Base-by-base conservation (phyloP, 23 tunicate species). In the Halocynthia roretzi region DNA sequence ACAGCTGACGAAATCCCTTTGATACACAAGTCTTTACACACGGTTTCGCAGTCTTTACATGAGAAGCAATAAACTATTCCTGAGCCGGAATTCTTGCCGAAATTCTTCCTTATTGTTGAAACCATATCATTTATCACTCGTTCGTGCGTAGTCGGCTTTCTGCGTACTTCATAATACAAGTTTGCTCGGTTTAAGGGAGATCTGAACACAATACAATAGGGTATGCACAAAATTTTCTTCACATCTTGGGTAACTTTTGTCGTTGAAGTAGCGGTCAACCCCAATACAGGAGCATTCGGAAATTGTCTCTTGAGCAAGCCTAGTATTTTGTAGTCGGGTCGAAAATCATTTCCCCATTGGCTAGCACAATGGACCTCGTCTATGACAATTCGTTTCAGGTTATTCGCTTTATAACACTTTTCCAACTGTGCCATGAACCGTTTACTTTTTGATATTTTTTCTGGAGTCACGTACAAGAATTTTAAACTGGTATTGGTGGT, bases 281-380 rank as follows among this genome's bases (percentile, higher is more conserved):
- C 98, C 7, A 92, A 56, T 10, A 92, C 61, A 8, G 98, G 98
- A 67, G 91, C 67, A 2, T 86, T 71, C n/a, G 98, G 98, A 82
- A 92, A 92, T 51, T 86, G 87, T 19, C 71, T 68, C 52, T 92
- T 92, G 44, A 92, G 51, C 23, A 82, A 82, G 22, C 85, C 80
- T 52, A 92, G 62, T 6, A 77, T 75, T 65, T 85, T 92, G 80
- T 92, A 92, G 83, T 92, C 98, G 20, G 89, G 96, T 69, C 96
- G 72, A 69, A 90, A 90, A 75, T 84, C 86, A 62, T 84, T 92
- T 52, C 98, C 98, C 98, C 92, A 92, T 54, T 86, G 87, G 31
- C 85, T 87, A 6, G 83, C 92, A 67, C 98, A 92, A 61, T 92
- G 98, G 5, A 92, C 98, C 77, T 92, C 98, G 52, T 92, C 98